Evolutionary conservation across 2,888 invertebrate genomes (phyloP).

Genomic region (Drosophila limbata): DNA sequence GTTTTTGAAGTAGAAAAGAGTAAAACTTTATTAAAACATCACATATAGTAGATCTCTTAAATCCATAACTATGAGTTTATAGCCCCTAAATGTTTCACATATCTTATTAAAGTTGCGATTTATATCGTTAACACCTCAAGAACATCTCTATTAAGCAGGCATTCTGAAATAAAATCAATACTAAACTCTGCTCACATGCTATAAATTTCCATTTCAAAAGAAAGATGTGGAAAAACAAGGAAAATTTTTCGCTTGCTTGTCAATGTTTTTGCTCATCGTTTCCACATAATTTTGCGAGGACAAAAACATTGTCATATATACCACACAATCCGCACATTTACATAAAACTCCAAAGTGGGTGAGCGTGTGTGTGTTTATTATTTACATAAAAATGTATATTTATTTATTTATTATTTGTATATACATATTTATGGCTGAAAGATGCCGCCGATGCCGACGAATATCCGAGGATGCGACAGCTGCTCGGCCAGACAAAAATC

Average conservation of each 20-base stretch:
- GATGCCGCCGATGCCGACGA: constrained; percentile 54
- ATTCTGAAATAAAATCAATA: constrained; percentile 43
- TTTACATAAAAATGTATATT: constrained; percentile 69
- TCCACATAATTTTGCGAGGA: constrained; percentile 73
- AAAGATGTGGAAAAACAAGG: constrained; percentile 21
- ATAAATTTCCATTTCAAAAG: constrained; percentile 35
- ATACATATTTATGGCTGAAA: constrained; percentile 64
- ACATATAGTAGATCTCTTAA: no score
- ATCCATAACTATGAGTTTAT: no score
- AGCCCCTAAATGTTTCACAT: no score
- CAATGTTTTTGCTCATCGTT: constrained; percentile 71
- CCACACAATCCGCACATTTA: constrained; percentile 47
- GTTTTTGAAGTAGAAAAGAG: no score
- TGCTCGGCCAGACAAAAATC: constrained; percentile 67
- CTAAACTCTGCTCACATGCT: constrained; percentile 17
- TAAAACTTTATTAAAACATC: no score
- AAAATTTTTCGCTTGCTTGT: constrained; percentile 47
- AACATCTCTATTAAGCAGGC: constrained; percentile 8
- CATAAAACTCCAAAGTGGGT: constrained; percentile 46
- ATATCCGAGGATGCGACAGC: constrained; percentile 62
- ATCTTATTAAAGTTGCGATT: neutral
- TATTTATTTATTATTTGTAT: constrained; percentile 73
- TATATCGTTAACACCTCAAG: constrained; percentile 1
- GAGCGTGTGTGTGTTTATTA: constrained; percentile 36
- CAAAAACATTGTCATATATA: constrained; percentile 56